Conservation (phyloP, 2,888 invertebrate species). For the Mamestra brassicae region DNA sequence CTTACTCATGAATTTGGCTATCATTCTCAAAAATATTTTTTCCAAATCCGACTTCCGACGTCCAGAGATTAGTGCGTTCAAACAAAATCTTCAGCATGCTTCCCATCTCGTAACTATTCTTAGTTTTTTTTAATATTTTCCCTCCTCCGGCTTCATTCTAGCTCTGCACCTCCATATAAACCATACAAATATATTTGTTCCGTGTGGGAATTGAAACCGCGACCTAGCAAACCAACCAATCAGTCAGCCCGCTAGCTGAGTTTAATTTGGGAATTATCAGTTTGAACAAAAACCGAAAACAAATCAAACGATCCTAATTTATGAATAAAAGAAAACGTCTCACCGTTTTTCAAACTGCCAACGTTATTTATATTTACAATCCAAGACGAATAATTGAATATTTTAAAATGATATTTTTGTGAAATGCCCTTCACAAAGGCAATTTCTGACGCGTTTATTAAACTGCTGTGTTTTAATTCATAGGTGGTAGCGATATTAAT, state of each 20-base stretch:
- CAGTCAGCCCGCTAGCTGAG: not conserved
- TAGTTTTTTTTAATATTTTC: too few species aligned
- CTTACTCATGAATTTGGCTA: too few species aligned
- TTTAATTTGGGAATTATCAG: not conserved
- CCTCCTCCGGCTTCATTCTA: too few species aligned
- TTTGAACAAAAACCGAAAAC: not conserved
- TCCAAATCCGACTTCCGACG: too few species aligned
- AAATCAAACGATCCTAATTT: not conserved
- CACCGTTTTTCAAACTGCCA: constrained; percentile 1
- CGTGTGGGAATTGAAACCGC: not conserved
- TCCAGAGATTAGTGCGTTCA: too few species aligned
- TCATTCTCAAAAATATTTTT: too few species aligned
- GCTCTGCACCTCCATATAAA: too few species aligned
- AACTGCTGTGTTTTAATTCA: constrained; percentile 10
- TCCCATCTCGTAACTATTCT: too few species aligned
- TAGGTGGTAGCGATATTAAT: constrained; percentile 5
- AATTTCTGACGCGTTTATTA: constrained; percentile 53
- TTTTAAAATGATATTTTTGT: constrained; percentile 47
- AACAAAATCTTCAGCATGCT: too few species aligned
- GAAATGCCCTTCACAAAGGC: constrained; percentile 49
- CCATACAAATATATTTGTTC: not conserved
- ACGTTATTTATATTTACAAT: constrained; percentile 25
- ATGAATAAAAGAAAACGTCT: constrained; percentile 15
- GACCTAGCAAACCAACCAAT: not conserved
- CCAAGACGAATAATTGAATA: constrained; percentile 46